Base-by-base conservation (phyloP, 2,113 vertebrate genomes). In the Cyanoramphus novaezelandiae region DNA sequence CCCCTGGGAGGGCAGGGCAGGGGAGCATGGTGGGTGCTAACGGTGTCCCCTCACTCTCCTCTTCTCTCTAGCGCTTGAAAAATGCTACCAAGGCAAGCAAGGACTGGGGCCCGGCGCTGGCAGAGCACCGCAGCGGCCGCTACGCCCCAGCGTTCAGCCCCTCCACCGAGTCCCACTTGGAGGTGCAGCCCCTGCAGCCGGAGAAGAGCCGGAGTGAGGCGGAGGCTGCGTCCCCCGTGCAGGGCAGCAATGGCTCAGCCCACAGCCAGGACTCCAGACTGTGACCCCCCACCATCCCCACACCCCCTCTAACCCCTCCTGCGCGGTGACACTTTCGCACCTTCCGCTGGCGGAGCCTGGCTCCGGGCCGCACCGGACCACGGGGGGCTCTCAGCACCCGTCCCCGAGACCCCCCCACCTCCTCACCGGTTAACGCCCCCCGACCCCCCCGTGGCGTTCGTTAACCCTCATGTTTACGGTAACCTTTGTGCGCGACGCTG, bases 61-160 rank as follows among this genome's bases (percentile, higher is more conserved):
- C n/a, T 15, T 81, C 74, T 78, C 74, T 86, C 47, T 96, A 99
- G 99, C 98, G 99, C 95, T 98, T 99, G 97, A 99, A 99, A 99
- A 97, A 98, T n/a, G 98, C 99, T 2, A 98, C 99, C 82, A 98
- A 96, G 95, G 96, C 99, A 23, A 98, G 99, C 98, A 98, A 98
- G 90, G 98, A 98, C 96, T 99, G 99, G 99, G 99, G 99, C 80
- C 99, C 99, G 0, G 99, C 98, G 8, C 98, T 99, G 83, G 83
- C 96, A 39, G 99, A 99, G 98, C 99, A 99, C 97, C 98, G 99
- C 97, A 99, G 98, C 3, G 99, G 99, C 93, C 99, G 98, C 94
- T 99, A 99, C 1, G 98, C 99, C 71, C 97, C 98, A 0, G 91
- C 79, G 0, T 95, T 98, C 65, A 97, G 97, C 75, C 93, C 97